phyloP scores from a whole-genome alignment of 2,888 invertebrate species.

The Leistus spinibarbis region DNA sequence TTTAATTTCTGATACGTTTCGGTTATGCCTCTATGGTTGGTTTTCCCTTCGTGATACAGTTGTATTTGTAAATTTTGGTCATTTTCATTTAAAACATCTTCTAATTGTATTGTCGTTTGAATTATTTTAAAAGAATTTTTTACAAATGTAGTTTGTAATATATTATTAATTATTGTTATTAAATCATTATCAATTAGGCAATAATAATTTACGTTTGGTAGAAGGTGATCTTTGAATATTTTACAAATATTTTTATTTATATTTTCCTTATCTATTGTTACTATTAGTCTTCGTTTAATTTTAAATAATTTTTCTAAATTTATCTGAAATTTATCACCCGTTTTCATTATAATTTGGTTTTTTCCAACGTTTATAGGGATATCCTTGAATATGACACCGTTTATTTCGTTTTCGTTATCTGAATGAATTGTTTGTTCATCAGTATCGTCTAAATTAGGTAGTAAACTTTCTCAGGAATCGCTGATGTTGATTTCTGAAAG shows the following conservation, averaged over 20 bases:
- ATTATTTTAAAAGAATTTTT: no score
- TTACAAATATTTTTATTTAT: not conserved
- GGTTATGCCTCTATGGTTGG: not conserved
- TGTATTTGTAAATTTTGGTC: not conserved
- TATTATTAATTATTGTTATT: no score
- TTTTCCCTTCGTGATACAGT: not conserved
- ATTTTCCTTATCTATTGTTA: no score
- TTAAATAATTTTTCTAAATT: not conserved
- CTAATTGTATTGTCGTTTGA: no score
- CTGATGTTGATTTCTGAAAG: not conserved
- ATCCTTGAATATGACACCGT: not conserved
- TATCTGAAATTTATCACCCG: not conserved
- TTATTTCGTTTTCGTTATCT: not conserved
- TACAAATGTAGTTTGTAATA: no score
- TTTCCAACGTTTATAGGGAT: not conserved
- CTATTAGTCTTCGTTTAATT: not conserved
- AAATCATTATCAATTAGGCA: no score
- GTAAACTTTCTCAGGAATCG: no score
- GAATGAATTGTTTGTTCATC: not conserved
- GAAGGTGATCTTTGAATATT: not conserved
- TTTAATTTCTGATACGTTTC: conserved; percentile 6
- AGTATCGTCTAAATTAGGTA: not conserved
- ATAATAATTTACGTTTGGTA: not conserved
- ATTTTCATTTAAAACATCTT: no score
- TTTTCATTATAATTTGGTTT: not conserved